Evolutionary conservation across 2,888 invertebrate species (phyloP), one percentile per base, ranked within the genome.

Genomic region (Dynastes grantii): DNA sequence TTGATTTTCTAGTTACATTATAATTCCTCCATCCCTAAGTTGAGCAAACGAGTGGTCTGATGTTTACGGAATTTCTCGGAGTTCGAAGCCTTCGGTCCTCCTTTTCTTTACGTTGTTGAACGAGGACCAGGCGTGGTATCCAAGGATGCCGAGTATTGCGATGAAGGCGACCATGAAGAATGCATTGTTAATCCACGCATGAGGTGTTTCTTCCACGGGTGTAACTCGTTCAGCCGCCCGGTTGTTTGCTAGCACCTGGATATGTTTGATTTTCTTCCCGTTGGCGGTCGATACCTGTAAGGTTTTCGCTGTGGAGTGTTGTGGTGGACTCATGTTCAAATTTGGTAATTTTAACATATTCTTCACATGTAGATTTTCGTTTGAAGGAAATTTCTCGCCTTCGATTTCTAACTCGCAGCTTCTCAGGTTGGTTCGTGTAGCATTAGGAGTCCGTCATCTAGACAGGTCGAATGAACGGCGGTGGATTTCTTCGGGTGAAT

Each of bases 401-500:
- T 76, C 27, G 16, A 76, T 76, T 32, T 32, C 55, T 5, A 76
- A 9, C n/a, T 32, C 37, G 55, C 76, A 73, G 4, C 37, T 22
- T 13, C 22, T 58, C 8, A 58, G 8, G n/a, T 73, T 73, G 73
- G 73, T 8, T 73, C 45, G 1, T 40, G 40, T n/a, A 73, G n/a
- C 2, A 73, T 0, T 6, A 64, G 4, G 27, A 76, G 37, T 64
- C 65, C 65, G 16, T 49, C 65, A 51, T 51, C 16, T 16, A 13
- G 32, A 22, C 32, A 64, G 1, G 76, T 37, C 11, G 76, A 76
- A 2, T 64, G 51, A 8, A 76, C 27, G 16, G 13, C n/a, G 11
- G n/a, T 64, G 2, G 76, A 13, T 27, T 64, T 22, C 22, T 22
- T 22, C 22, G 76, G 53, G 53, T 65, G 51, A 5, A 76, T 51